phyloP scores from a whole-genome alignment of 1,140 invertebrate genomes.

The Rhizoglyphus robini region DNA sequence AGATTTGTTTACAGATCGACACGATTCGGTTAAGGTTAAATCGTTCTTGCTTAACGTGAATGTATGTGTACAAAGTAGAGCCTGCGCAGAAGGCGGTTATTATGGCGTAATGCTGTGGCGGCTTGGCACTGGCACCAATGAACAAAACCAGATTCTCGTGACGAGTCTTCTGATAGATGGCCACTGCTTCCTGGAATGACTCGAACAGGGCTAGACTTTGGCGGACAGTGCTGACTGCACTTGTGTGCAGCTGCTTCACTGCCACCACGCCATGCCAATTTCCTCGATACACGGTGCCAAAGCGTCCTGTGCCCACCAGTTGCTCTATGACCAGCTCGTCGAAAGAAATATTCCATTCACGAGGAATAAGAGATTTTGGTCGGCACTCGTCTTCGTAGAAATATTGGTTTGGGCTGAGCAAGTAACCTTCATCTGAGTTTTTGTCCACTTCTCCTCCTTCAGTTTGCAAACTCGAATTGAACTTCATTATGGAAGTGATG shows the following conservation, averaged over 20 bases:
- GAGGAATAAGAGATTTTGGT: constrained; percentile 47
- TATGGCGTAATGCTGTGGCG: constrained; percentile 75
- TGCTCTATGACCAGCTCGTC: constrained; percentile 78
- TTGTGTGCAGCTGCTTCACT: constrained; percentile 92
- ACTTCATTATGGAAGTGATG: constrained; percentile 55
- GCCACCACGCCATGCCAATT: constrained; percentile 97
- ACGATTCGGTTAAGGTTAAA: constrained; percentile 88
- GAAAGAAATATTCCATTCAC: constrained; percentile 96
- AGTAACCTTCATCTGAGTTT: constrained; percentile 44
- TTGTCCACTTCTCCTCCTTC: not conserved
- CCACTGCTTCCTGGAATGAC: constrained; percentile 85
- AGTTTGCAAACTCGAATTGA: constrained; percentile 14
- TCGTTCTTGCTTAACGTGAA: constrained; percentile 80
- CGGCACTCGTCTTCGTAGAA: constrained; percentile 29
- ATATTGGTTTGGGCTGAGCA: too few species aligned
- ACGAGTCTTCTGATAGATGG: constrained; percentile 87
- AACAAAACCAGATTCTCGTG: constrained; percentile 98
- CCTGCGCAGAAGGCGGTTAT: constrained; percentile 94
- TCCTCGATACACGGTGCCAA: constrained; percentile 85
- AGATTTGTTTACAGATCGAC: constrained; percentile 88
- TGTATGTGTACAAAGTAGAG: constrained; percentile 79
- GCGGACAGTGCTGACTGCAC: constrained; percentile 44
- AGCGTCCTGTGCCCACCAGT: constrained; percentile 73
- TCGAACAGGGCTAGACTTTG: constrained; percentile 60
- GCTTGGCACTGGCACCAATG: constrained; percentile 99